Percentiles rank a stretch among this genome's conserved stretches.
These are phyloP conservation scores for Xanthorhoe designata DNA, from an alignment of 2,888 invertebrate species.

Conservation along the genomic window DNA sequence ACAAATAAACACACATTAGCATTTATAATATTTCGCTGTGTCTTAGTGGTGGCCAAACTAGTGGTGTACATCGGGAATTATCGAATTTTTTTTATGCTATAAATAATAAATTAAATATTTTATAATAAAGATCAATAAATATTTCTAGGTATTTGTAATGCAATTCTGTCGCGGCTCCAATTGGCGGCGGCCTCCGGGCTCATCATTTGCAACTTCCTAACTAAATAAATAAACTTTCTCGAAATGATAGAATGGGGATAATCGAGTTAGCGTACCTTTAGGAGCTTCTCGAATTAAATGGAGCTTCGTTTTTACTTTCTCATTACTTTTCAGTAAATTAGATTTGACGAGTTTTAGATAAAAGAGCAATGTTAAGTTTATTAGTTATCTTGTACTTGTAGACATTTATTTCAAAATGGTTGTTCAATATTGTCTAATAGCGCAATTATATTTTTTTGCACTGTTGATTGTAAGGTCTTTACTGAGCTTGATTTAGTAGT, in stretches of 20 bases:
- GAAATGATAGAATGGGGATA: constrained; percentile 44
- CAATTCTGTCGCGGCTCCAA: constrained; percentile 9
- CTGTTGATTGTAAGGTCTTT: too few species aligned
- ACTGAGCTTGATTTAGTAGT: too few species aligned
- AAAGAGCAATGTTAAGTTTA: constrained; percentile 2
- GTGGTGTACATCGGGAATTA: too few species aligned
- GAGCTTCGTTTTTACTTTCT: constrained; percentile 35
- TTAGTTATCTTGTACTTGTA: background rate
- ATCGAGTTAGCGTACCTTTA: constrained; percentile 41
- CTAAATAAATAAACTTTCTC: constrained; percentile 42
- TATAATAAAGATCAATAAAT: too few species aligned
- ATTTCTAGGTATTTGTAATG: constrained; percentile 8
- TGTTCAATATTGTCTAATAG: background rate
- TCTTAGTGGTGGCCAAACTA: too few species aligned
- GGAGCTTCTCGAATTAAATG: constrained; percentile 28
- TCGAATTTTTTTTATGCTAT: too few species aligned
- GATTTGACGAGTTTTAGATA: constrained; percentile 10
- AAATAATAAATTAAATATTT: too few species aligned
- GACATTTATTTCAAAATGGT: background rate
- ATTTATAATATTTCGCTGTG: too few species aligned
- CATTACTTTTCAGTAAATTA: constrained; percentile 33
- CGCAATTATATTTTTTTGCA: too few species aligned
- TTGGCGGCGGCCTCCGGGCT: constrained; percentile 16
- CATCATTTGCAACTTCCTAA: constrained; percentile 41
- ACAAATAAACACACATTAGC: too few species aligned